These are phyloP conservation scores for Dryobotodes eremita DNA, from an alignment of 2,888 invertebrate species.

Conservation along the genomic window DNA sequence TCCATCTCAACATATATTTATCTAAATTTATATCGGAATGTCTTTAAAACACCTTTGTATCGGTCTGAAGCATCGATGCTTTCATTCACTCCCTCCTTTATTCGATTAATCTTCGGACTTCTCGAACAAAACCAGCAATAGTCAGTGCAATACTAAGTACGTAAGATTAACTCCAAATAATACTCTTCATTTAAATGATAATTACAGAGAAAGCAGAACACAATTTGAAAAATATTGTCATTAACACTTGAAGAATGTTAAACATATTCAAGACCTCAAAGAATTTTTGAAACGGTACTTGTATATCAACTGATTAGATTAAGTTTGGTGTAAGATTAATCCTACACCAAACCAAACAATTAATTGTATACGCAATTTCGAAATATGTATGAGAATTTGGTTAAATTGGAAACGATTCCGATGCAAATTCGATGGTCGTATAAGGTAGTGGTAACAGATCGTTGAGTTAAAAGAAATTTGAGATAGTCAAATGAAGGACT, in stretches of 20 bases:
- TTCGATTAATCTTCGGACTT: background rate
- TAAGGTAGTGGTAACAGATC: conserved; percentile 25
- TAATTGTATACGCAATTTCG: conserved; percentile 25
- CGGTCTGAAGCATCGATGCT: conserved; percentile 59
- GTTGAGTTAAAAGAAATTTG: conserved; percentile 29
- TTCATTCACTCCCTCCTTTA: conserved; percentile 27
- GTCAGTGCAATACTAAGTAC: conserved; percentile 19
- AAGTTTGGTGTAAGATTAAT: conserved; percentile 57
- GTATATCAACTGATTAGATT: conserved; percentile 49
- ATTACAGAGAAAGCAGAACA: conserved; percentile 63
- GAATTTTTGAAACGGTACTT: conserved; percentile 32
- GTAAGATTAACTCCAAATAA: conserved; percentile 42
- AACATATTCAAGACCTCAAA: conserved; percentile 27
- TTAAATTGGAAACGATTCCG: conserved; percentile 58
- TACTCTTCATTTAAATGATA: conserved; percentile 65
- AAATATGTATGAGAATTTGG: conserved; percentile 33
- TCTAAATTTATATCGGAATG: conserved; percentile 72
- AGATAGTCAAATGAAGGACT: conserved; percentile 44
- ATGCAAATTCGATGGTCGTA: conserved; percentile 51
- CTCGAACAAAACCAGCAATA: conserved; percentile 24
- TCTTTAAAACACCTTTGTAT: conserved; percentile 68
- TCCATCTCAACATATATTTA: conserved; percentile 67
- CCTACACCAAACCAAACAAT: no score
- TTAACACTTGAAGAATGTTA: conserved; percentile 44
- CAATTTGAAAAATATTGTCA: conserved; percentile 47